Percentiles rank a stretch among this genome's conserved stretches.
Evolutionary conservation across 2,113 vertebrate genomes (phyloP).

Genomic region (Labeo catla): DNA sequence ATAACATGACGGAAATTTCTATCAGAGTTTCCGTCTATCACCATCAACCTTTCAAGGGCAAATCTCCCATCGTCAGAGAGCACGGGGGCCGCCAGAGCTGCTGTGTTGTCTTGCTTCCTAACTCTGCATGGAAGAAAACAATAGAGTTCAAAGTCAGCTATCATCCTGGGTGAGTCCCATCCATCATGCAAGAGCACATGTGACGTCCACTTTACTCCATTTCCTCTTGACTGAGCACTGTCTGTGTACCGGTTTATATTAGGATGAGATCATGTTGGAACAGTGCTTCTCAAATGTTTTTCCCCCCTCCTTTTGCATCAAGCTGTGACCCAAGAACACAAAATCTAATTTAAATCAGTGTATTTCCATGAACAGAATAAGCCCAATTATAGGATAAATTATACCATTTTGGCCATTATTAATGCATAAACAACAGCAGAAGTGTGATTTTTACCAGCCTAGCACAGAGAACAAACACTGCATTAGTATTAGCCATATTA

Average conservation of each 20-base stretch:
- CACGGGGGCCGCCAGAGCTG: constrained; percentile 58
- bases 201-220: constrained; percentile 70
- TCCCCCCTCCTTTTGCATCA: not conserved
- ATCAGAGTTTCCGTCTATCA: constrained; percentile 21
- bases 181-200: constrained; percentile 66
- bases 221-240: constrained; percentile 69
- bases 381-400: not conserved
- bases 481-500: constrained; percentile 23
- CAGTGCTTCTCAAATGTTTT: too few relatives aligned
- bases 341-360: not conserved
- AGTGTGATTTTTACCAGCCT: constrained; percentile 19
- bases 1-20: constrained; percentile 21
- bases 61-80: constrained; percentile 49
- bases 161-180: constrained; percentile 73
- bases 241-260: not conserved
- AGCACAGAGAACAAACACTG: constrained; percentile 4
- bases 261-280: constrained; percentile 47
- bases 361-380: not conserved
- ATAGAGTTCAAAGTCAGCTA: constrained; percentile 68
- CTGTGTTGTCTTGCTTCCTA: constrained; percentile 57
- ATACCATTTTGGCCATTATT: not conserved
- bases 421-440: constrained; percentile 1
- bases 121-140: constrained; percentile 67
- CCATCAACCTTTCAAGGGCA: constrained; percentile 46
- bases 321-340: not conserved